Percentiles rank a stretch among this genome's conserved stretches.
Evolutionary conservation across 2,113 vertebrate species (phyloP).

Genomic region (Silurus meridionalis): DNA sequence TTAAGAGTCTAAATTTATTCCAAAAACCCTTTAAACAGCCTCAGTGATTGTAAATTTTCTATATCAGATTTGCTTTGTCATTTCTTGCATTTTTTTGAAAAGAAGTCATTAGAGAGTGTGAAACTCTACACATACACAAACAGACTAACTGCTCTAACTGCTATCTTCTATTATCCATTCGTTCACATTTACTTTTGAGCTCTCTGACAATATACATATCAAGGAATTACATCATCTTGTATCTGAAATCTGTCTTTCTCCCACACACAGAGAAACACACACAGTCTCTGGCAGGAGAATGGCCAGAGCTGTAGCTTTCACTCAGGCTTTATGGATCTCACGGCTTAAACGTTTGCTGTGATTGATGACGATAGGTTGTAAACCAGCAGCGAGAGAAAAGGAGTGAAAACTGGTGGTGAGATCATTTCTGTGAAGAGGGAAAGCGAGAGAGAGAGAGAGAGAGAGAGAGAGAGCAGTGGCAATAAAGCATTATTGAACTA

Average conservation of each 20-base stretch:
- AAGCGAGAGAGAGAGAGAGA: background rate
- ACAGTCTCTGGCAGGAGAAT: constrained; percentile 8
- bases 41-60: background rate
- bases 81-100: background rate
- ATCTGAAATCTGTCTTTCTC: constrained; percentile 8
- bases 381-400: constrained; percentile 26
- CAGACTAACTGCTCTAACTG: background rate
- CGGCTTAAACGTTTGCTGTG: constrained; percentile 33
- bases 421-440: constrained; percentile 26
- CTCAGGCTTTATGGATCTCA: constrained; percentile 32
- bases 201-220: background rate
- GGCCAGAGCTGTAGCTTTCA: constrained; percentile 22
- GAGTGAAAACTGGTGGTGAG: constrained; percentile 32
- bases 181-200: constrained; percentile 4
- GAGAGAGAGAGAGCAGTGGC: constrained; percentile 6
- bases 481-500: constrained; percentile 47
- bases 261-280: constrained; percentile 35
- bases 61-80: background rate
- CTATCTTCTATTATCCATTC: constrained; percentile 7
- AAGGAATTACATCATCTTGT: constrained; percentile 1
- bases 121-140: background rate
- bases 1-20: background rate
- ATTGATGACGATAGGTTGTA: constrained; percentile 45
- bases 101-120: background rate
- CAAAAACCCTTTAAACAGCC: background rate